Evolutionary conservation across 2,797 vertebrate genomes (phyloP).

Genomic region (Phrynocephalus vlangalii): DNA sequence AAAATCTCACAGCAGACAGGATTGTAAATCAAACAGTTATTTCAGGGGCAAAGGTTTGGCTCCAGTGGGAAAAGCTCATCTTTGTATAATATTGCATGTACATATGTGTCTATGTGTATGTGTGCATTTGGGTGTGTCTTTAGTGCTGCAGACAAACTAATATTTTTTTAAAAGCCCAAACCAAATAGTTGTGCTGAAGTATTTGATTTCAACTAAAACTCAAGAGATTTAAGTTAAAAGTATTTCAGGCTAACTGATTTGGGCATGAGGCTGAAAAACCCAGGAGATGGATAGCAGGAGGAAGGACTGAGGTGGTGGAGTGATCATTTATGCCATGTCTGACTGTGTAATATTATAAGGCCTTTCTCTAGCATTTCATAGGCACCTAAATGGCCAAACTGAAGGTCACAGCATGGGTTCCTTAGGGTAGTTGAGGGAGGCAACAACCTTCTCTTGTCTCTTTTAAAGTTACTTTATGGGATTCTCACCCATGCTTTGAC

Average conservation of each 20-base stretch:
- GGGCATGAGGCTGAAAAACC: conserved; percentile 5
- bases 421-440: neutral
- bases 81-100: neutral
- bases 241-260: conserved; percentile 10
- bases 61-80: neutral
- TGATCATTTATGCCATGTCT: neutral
- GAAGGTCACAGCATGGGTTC: neutral
- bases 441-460: neutral
- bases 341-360: neutral
- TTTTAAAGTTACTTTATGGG: neutral
- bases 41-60: neutral
- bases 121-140: neutral
- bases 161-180: neutral
- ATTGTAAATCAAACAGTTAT: conserved; percentile 17
- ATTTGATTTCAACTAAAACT: neutral
- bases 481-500: no score
- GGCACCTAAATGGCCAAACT: neutral
- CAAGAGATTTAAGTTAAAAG: neutral
- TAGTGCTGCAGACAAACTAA: neutral
- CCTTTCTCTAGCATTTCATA: neutral
- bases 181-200: conserved; percentile 4
- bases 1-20: neutral
- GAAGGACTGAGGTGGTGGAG: neutral
- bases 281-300: neutral
- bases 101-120: no score